Evolutionary conservation across 2,888 invertebrate genomes (phyloP).

Genomic region (Scrobipalpa costella): DNA sequence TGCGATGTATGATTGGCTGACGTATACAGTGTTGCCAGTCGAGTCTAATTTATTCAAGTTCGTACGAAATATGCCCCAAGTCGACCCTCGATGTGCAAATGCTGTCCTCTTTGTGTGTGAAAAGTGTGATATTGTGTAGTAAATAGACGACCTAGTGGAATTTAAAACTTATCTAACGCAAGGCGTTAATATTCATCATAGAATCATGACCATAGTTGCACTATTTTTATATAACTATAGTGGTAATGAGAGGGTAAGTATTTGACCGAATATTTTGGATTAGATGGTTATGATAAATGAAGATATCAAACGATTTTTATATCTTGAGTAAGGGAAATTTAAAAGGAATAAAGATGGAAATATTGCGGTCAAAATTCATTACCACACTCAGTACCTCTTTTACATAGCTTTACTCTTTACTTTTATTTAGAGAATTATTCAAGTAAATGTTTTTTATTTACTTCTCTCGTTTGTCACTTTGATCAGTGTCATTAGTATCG

Average conservation of each 20-base stretch:
- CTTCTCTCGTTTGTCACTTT: constrained; percentile 26
- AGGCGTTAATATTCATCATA: constrained; percentile 58
- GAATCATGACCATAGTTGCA: constrained; percentile 53
- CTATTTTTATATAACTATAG: constrained; percentile 62
- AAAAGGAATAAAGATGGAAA: neutral
- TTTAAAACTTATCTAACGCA: constrained; percentile 60
- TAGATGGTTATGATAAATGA: too few relatives aligned
- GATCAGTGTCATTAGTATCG: neutral
- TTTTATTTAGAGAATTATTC: constrained; percentile 48
- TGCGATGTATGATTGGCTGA: neutral
- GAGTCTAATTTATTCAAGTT: neutral
- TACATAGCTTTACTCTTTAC: constrained; percentile 59
- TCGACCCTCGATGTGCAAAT: constrained; percentile 32
- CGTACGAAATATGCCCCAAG: constrained; percentile 8
- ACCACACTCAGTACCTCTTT: neutral
- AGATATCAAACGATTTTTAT: neutral
- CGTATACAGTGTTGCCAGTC: neutral
- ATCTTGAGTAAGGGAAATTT: neutral
- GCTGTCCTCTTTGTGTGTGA: constrained; percentile 40
- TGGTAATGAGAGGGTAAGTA: constrained; percentile 30
- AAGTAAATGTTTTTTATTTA: constrained; percentile 52
- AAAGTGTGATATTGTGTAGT: constrained; percentile 67
- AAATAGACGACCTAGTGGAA: constrained; percentile 61
- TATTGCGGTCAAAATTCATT: neutral
- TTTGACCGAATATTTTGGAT: neutral